Percentiles rank a stretch among this genome's conserved stretches.
These are phyloP conservation scores for Nasua narica DNA, from an alignment of 2,797 vertebrate species.

Conservation along the genomic window DNA sequence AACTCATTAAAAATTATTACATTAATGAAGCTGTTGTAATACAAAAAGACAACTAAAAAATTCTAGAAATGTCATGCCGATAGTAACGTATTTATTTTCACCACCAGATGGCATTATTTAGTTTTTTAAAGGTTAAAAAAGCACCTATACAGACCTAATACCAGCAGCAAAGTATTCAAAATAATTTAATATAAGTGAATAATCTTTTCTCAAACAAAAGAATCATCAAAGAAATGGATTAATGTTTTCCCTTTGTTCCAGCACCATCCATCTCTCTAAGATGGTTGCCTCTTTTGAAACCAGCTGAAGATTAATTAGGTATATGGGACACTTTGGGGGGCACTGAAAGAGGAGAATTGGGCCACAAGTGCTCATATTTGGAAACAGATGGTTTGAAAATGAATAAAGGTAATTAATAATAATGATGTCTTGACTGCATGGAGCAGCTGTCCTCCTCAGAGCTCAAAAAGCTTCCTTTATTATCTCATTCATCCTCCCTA, in stretches of 20 bases:
- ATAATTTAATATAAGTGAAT: neutral
- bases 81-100: neutral
- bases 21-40: neutral
- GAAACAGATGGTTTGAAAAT: constrained; percentile 53
- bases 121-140: constrained; percentile 54
- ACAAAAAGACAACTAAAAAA: neutral
- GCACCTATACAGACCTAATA: neutral
- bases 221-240: neutral
- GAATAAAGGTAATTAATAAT: constrained; percentile 58
- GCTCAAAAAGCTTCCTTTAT: constrained; percentile 10
- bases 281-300: constrained; percentile 31
- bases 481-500: neutral
- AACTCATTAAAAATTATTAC: constrained; percentile 18
- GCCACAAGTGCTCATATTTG: neutral
- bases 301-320: constrained; percentile 18
- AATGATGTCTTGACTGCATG: neutral
- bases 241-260: constrained; percentile 23
- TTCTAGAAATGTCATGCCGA: neutral
- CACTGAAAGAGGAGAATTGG: neutral
- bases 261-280: neutral
- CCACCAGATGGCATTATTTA: constrained; percentile 82
- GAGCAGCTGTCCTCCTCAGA: neutral
- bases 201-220: constrained; percentile 49
- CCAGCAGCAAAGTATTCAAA: neutral
- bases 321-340: neutral